phyloP scores from a whole-genome alignment of 2,888 invertebrate genomes.

The Lycocerus yunnanus region DNA sequence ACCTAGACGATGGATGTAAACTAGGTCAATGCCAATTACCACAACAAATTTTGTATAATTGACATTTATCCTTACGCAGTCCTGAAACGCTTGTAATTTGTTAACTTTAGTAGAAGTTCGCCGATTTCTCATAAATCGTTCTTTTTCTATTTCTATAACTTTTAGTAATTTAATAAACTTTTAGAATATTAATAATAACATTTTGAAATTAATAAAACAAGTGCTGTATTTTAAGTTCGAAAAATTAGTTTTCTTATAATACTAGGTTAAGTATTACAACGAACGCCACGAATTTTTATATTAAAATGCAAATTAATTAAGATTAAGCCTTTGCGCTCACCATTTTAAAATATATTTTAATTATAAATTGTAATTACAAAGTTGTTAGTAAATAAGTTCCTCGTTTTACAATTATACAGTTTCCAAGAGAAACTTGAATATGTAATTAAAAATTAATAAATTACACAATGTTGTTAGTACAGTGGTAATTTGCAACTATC shows the following conservation, averaged over 20 bases:
- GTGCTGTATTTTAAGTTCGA: not conserved
- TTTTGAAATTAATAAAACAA: not conserved
- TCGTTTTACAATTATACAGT: not conserved
- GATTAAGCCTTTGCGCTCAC: not conserved
- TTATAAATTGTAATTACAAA: not conserved
- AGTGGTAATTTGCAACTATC: not conserved
- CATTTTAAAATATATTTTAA: not conserved
- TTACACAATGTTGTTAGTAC: not conserved
- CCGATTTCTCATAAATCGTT: no score
- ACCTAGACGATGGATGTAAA: no score
- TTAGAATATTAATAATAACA: no score
- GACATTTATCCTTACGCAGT: no score
- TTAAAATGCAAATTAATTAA: not conserved
- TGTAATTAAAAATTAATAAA: not conserved
- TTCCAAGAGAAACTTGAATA: not conserved
- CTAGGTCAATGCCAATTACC: no score
- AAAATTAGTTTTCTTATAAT: not conserved
- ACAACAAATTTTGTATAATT: no score
- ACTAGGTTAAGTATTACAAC: not conserved
- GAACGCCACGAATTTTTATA: not conserved
- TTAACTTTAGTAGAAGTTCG: no score
- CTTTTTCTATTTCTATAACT: no score
- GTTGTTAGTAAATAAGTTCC: not conserved
- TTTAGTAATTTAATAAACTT: no score
- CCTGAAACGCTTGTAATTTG: no score